Conservation (phyloP, 2,113 vertebrate genomes). For the Notothenia rossii region DNA sequence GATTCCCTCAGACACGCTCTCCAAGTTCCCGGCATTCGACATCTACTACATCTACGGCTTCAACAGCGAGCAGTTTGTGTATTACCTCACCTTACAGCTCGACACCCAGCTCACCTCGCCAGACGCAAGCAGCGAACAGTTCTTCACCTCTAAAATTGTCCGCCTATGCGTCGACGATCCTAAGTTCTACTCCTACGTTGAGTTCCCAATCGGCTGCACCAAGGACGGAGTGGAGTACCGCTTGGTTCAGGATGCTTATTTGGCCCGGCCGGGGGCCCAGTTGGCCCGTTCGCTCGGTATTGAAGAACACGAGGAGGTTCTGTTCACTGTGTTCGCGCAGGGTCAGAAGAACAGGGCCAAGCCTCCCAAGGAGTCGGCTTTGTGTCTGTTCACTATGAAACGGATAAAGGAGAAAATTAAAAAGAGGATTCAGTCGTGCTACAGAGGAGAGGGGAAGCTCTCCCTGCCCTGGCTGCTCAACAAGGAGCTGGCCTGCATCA, state of each 20-base stretch:
- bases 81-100: slow-evolving; percentile 95
- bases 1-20: slow-evolving; percentile 96
- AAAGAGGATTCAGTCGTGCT: slow-evolving; percentile 97
- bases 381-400: slow-evolving; percentile 95
- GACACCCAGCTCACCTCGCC: slow-evolving; percentile 96
- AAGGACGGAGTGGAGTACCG: slow-evolving; percentile 96
- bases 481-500: slow-evolving; percentile 97
- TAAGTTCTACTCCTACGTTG: slow-evolving; percentile 98
- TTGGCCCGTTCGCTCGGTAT: slow-evolving; percentile 92
- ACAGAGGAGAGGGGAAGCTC: slow-evolving; percentile 95
- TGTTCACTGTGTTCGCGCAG: slow-evolving; percentile 96
- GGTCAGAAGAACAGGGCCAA: slow-evolving; percentile 97
- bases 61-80: slow-evolving; percentile 97
- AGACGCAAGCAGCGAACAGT: slow-evolving; percentile 92
- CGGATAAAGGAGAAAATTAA: slow-evolving; percentile 98
- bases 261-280: slow-evolving; percentile 89
- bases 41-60: slow-evolving; percentile 98
- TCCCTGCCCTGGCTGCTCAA: slow-evolving; percentile 97
- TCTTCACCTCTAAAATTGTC: slow-evolving; percentile 98
- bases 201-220: slow-evolving; percentile 95
- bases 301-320: slow-evolving; percentile 91
- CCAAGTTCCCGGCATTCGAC: slow-evolving; percentile 96
- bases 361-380: slow-evolving; percentile 94
- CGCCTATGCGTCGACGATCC: slow-evolving; percentile 95
- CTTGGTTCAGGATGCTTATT: slow-evolving; percentile 95